Evolutionary conservation across 2,113 vertebrate genomes (phyloP).

Genomic region (Rhombomys opimus): DNA sequence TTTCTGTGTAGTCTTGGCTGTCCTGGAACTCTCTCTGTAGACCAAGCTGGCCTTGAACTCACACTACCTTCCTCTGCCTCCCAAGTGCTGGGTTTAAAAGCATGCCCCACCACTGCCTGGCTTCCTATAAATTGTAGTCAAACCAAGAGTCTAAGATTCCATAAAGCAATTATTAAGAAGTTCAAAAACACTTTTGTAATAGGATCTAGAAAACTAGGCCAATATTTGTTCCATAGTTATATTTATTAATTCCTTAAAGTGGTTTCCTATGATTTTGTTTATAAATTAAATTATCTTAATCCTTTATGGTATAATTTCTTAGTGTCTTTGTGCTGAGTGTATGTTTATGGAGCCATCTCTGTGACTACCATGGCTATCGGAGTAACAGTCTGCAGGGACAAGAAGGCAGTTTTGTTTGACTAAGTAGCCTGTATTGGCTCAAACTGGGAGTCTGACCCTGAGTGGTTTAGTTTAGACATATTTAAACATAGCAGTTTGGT

Average conservation of each 20-base stretch:
- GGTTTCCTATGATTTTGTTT: slow-evolving; percentile 38
- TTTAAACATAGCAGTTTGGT: not conserved
- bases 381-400: not conserved
- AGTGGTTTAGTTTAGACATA: not conserved
- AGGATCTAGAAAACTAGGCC: slow-evolving; percentile 2
- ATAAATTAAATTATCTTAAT: slow-evolving; percentile 28
- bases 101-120: not conserved
- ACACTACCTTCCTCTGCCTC: not conserved
- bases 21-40: not conserved
- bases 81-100: not conserved
- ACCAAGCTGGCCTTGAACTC: not conserved
- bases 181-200: slow-evolving; percentile 43
- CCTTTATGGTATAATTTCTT: slow-evolving; percentile 35
- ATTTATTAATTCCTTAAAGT: slow-evolving; percentile 21
- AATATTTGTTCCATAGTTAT: slow-evolving; percentile 16
- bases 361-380: not conserved
- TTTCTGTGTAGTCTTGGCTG: not conserved
- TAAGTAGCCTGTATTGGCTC: not conserved
- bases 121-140: not conserved
- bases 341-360: not conserved
- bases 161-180: not conserved
- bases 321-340: not conserved
- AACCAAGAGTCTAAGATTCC: slow-evolving; percentile 22
- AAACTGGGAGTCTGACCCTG: not conserved
- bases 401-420: not conserved